phyloP scores from a whole-genome alignment of 2,113 vertebrate genomes.

The Azemiops feae region DNA sequence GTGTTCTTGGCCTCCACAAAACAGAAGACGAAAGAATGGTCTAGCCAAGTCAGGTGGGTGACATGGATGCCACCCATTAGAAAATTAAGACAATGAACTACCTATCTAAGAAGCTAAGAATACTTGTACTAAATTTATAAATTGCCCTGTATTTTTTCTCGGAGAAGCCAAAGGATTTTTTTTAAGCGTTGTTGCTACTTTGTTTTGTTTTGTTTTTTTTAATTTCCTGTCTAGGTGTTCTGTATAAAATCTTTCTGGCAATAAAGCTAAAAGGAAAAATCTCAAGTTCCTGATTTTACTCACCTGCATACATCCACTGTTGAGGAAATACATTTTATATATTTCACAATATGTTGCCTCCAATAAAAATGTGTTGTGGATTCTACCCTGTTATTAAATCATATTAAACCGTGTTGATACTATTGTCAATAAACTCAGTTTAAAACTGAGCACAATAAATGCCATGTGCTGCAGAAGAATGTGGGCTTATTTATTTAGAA shows the following conservation, averaged over 20 bases:
- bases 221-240: neutral
- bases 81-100: neutral
- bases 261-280: neutral
- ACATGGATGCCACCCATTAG: neutral
- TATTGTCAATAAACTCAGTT: neutral
- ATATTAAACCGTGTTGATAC: neutral
- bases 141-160: neutral
- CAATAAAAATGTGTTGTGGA: neutral
- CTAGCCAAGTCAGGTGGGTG: neutral
- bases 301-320: neutral
- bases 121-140: neutral
- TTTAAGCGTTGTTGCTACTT: neutral
- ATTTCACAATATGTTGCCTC: neutral
- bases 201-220: neutral
- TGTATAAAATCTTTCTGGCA: neutral
- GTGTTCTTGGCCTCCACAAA: neutral
- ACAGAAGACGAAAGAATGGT: neutral
- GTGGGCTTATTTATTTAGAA: neutral
- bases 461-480: neutral
- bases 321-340: slow-evolving; percentile 1
- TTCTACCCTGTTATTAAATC: neutral
- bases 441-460: neutral
- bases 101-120: neutral
- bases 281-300: neutral
- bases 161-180: neutral